Evolutionary conservation across 2,888 invertebrate genomes (phyloP).

Genomic region (Microctonus hyperodae): DNA sequence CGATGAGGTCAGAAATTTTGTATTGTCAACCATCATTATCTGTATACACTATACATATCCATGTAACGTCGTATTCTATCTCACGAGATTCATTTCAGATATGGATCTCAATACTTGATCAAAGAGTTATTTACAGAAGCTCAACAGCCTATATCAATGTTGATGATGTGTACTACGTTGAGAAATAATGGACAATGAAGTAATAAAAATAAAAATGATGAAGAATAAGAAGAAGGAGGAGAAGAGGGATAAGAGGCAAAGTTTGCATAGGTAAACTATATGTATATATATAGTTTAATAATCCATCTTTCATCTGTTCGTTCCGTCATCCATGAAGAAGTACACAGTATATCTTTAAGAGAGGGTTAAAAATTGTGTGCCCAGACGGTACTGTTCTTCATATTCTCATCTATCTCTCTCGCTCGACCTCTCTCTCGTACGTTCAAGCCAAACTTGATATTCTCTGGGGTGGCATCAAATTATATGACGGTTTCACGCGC

Average conservation of each 20-base stretch:
- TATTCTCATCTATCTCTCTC: background rate
- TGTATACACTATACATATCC: background rate
- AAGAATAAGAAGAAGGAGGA: background rate
- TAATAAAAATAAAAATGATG: background rate
- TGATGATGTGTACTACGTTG: background rate
- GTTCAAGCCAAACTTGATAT: conserved; percentile 21
- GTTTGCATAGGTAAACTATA: conserved; percentile 28
- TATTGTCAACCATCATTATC: conserved; percentile 22
- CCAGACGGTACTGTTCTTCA: background rate
- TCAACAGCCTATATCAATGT: background rate
- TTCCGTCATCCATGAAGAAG: conserved; percentile 26
- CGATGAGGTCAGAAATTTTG: conserved; percentile 26
- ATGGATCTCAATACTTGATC: conserved; percentile 16
- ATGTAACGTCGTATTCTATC: background rate
- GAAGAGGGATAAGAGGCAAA: conserved; percentile 11
- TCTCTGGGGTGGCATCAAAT: conserved; percentile 24
- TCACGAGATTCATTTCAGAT: no score
- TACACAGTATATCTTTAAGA: conserved; percentile 10
- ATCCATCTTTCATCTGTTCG: conserved; percentile 32
- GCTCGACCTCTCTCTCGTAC: background rate
- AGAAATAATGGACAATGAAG: background rate
- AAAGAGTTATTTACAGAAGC: background rate
- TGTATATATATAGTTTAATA: conserved; percentile 25
- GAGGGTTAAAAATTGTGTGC: conserved; percentile 23
- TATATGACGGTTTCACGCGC: conserved; percentile 21